Percentiles rank a stretch among this genome's conserved stretches.
Evolutionary conservation across 2,113 vertebrate genomes (phyloP).

Genomic region (Cyanoliseus patagonus): DNA sequence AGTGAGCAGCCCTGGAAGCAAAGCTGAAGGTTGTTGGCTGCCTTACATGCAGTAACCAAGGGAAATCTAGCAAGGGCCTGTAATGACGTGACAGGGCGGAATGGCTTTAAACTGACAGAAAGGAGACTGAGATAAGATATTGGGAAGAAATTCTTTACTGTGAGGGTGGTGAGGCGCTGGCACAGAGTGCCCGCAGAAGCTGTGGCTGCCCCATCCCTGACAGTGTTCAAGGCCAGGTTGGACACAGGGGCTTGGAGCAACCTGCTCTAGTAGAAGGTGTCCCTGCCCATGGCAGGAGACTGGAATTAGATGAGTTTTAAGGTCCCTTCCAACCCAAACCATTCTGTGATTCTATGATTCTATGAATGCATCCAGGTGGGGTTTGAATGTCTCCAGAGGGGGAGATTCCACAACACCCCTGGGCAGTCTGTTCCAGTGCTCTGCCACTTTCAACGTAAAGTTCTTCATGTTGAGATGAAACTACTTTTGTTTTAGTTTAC

Average conservation of each 20-base stretch:
- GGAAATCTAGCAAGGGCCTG: not conserved
- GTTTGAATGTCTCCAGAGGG: not conserved
- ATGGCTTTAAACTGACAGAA: not conserved
- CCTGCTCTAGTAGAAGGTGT: not conserved
- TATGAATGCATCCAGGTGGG: not conserved
- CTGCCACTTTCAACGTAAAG: not conserved
- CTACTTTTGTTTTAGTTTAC: not conserved
- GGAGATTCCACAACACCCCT: not conserved
- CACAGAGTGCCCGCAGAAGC: not conserved
- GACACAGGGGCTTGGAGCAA: not conserved
- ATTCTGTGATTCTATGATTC: not conserved
- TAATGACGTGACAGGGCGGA: not conserved
- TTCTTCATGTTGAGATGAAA: not conserved
- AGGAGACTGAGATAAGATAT: too few species aligned
- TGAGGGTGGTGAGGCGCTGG: not conserved
- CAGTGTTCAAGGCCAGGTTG: not conserved
- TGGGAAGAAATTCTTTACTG: not conserved
- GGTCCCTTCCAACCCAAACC: not conserved
- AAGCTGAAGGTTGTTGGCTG: not conserved
- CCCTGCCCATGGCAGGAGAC: too few species aligned
- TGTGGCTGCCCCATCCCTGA: not conserved
- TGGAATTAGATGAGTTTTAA: not conserved
- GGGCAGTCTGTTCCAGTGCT: not conserved
- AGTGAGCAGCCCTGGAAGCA: not conserved
- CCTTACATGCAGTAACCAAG: accelerated